Percentiles rank a stretch among this genome's conserved stretches.
Conservation (phyloP, 2,888 invertebrate genomes). For the Lasioglossum figueresi region DNA sequence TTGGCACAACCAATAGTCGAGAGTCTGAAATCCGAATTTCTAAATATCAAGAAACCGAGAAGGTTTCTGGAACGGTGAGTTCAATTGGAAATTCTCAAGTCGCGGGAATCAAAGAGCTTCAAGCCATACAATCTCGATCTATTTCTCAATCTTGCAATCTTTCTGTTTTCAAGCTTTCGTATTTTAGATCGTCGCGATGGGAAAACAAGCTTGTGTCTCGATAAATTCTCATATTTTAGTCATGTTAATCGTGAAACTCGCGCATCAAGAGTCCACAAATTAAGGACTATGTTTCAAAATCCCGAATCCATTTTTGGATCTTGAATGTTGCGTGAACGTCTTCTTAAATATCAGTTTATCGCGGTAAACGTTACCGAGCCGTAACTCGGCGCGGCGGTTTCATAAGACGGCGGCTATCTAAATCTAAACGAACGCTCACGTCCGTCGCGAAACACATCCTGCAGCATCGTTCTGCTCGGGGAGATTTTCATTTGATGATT, state of each 20-base stretch:
- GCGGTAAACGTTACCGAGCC: conserved; percentile 6
- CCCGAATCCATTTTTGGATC: no score
- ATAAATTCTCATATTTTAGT: no score
- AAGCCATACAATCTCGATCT: not conserved
- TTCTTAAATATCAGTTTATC: not conserved
- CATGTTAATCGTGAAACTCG: no score
- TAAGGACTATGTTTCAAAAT: no score
- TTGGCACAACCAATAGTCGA: not conserved
- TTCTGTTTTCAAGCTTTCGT: not conserved
- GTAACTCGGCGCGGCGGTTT: conserved; percentile 15
- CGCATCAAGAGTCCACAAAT: no score
- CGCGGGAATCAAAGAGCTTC: not conserved
- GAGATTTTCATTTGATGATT: conserved; percentile 13
- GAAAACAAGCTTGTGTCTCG: not conserved
- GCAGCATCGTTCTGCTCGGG: not conserved
- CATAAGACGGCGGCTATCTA: not conserved
- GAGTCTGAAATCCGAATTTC: not conserved
- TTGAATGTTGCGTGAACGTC: not conserved
- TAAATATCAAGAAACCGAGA: not conserved
- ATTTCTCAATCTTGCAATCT: not conserved
- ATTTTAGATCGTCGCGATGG: not conserved
- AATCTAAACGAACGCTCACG: conserved; percentile 15
- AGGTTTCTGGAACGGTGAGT: not conserved
- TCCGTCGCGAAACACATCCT: not conserved
- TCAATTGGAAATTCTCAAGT: not conserved